These are phyloP conservation scores for Stratiomys singularior DNA, from an alignment of 2,888 invertebrate genomes.

Conservation along the genomic window DNA sequence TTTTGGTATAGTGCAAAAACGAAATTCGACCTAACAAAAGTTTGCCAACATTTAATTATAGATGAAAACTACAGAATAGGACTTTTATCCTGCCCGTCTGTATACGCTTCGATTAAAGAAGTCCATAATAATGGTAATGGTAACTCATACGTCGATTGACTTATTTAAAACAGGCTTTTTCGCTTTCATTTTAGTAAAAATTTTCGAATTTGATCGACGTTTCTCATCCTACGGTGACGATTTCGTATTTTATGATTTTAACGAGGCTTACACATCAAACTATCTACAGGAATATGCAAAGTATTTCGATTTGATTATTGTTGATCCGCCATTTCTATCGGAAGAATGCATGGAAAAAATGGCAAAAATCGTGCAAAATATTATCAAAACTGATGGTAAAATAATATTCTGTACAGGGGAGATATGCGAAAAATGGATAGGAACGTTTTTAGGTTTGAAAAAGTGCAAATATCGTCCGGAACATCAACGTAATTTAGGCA, in stretches of 20 bases:
- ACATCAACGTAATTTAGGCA: slow-evolving; percentile 90
- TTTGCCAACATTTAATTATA: slow-evolving; percentile 70
- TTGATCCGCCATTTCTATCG: slow-evolving; percentile 95
- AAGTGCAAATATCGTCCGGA: slow-evolving; percentile 79
- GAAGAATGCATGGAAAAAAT: slow-evolving; percentile 91
- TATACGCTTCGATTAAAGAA: slow-evolving; percentile 76
- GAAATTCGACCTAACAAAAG: slow-evolving; percentile 75
- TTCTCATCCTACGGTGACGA: slow-evolving; percentile 82
- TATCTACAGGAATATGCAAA: slow-evolving; percentile 66
- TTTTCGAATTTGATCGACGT: slow-evolving; percentile 87
- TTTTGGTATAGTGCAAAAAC: slow-evolving; percentile 95
- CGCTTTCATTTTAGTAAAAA: slow-evolving; percentile 66
- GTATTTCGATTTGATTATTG: slow-evolving; percentile 84
- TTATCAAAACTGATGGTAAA: slow-evolving; percentile 69
- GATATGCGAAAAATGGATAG: slow-evolving; percentile 77
- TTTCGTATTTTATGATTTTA: slow-evolving; percentile 90
- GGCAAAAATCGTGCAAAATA: slow-evolving; percentile 77
- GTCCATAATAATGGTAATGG: slow-evolving; percentile 57
- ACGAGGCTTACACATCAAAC: slow-evolving; percentile 76
- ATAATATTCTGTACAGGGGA: slow-evolving; percentile 83
- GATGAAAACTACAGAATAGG: slow-evolving; percentile 73
- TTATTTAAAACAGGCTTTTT: neutral
- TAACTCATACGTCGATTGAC: neutral
- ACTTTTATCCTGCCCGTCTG: slow-evolving; percentile 87
- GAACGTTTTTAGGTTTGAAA: slow-evolving; percentile 71